Percentiles rank a stretch among this genome's conserved stretches.
phyloP scores from a whole-genome alignment of 2,888 invertebrate species.

The Euclidia mi region DNA sequence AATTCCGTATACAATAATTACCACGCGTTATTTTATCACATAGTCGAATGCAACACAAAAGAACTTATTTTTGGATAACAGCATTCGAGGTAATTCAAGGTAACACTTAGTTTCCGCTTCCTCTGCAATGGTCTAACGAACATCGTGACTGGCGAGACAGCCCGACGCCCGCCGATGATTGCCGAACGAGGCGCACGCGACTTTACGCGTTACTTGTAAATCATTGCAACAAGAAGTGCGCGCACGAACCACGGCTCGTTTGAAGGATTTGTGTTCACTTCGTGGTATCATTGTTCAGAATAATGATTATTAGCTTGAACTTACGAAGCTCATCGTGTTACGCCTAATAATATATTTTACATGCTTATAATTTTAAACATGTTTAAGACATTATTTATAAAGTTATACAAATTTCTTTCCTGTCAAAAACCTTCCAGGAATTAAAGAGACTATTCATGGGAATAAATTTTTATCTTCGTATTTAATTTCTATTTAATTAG shows the following conservation, averaged over 20 bases:
- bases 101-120: conserved; percentile 47
- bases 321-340: conserved; percentile 7
- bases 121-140: conserved; percentile 44
- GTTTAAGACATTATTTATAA: too few species aligned
- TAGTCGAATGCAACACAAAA: conserved; percentile 14
- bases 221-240: conserved; percentile 47
- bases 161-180: conserved; percentile 60
- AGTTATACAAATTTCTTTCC: too few species aligned
- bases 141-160: conserved; percentile 60
- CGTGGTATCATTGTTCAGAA: conserved; percentile 24
- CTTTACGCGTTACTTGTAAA: conserved; percentile 49
- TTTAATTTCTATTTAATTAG: conserved; percentile 19
- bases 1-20: not conserved
- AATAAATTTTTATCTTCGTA: conserved; percentile 3
- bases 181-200: conserved; percentile 60
- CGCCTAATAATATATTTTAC: too few species aligned
- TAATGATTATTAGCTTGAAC: conserved; percentile 35
- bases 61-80: conserved; percentile 16
- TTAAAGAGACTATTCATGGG: not conserved
- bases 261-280: conserved; percentile 44
- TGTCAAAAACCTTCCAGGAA: too few species aligned
- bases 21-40: conserved; percentile 3
- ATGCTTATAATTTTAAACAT: too few species aligned
- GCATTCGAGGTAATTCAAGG: conserved; percentile 42
- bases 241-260: conserved; percentile 44